These are phyloP conservation scores for Nannobrachium achirus DNA, from an alignment of 2,113 vertebrate genomes.

Conservation along the genomic window DNA sequence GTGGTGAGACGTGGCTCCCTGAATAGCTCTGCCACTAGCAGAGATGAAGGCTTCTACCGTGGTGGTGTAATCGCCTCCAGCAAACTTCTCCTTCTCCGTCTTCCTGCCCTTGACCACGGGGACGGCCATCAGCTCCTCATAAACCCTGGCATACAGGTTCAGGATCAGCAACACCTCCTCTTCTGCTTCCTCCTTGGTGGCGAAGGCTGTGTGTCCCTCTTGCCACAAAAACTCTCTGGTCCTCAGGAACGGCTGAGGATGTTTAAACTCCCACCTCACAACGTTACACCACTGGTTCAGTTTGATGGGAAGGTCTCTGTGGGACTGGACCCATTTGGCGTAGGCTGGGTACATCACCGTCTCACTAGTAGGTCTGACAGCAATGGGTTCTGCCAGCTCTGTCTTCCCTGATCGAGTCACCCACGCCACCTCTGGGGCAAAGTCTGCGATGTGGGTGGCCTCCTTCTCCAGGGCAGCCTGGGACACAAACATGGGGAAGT, in stretches of 20 bases:
- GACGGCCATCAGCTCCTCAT: constrained; percentile 96
- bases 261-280: constrained; percentile 99
- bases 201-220: constrained; percentile 95
- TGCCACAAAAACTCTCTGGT: constrained; percentile 99
- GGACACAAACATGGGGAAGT: constrained; percentile 99
- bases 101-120: constrained; percentile 96
- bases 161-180: constrained; percentile 97
- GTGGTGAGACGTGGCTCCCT: constrained; percentile 97
- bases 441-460: constrained; percentile 92
- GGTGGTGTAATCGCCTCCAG: constrained; percentile 96
- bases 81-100: constrained; percentile 98
- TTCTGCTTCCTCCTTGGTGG: constrained; percentile 91
- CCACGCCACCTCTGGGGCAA: constrained; percentile 99
- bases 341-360: constrained; percentile 98
- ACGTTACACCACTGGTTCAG: constrained; percentile 99
- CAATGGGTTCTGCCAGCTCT: constrained; percentile 95
- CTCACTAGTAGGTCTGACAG: constrained; percentile 96
- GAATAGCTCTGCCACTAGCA: constrained; percentile 94
- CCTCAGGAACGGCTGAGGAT: constrained; percentile 96
- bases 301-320: constrained; percentile 96
- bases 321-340: constrained; percentile 98
- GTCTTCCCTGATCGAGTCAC: constrained; percentile 98
- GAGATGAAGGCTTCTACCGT: constrained; percentile 96
- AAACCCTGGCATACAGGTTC: constrained; percentile 90
- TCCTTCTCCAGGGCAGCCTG: constrained; percentile 95